phyloP scores from a whole-genome alignment of 2,113 vertebrate species.

The Dipodomys stephensi region DNA sequence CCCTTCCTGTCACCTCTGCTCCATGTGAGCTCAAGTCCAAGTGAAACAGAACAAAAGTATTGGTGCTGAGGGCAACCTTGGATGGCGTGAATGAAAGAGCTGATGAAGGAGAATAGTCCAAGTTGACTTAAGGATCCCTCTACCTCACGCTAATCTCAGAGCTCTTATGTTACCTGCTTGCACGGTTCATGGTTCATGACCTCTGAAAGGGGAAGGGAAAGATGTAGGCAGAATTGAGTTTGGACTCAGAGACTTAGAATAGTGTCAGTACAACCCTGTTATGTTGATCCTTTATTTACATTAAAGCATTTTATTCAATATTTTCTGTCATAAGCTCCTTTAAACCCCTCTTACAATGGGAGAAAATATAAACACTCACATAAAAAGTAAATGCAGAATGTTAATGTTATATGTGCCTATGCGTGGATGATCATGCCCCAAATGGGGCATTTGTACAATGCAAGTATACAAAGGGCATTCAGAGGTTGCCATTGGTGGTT shows the following conservation, averaged over 20 bases:
- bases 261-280: background rate
- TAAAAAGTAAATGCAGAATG: background rate
- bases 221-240: background rate
- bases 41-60: background rate
- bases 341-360: background rate
- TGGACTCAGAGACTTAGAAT: background rate
- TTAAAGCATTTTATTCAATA: background rate
- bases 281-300: background rate
- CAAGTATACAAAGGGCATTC: background rate
- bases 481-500: background rate
- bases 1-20: too few relatives aligned
- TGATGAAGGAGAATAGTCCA: background rate
- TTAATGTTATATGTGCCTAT: background rate
- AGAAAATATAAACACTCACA: background rate
- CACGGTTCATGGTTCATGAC: background rate
- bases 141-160: background rate
- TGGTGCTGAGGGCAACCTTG: too few relatives aligned
- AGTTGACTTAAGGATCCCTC: too few relatives aligned
- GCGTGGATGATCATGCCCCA: too few relatives aligned
- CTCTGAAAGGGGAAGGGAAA: background rate
- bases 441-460: background rate
- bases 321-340: constrained; percentile 10
- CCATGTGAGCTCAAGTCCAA: too few relatives aligned
- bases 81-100: background rate
- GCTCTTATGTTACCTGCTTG: background rate